Percentiles rank a stretch among this genome's conserved stretches.
These are phyloP conservation scores for Phalacrocorax carbo DNA, from an alignment of 2,113 vertebrate species.

Conservation along the genomic window DNA sequence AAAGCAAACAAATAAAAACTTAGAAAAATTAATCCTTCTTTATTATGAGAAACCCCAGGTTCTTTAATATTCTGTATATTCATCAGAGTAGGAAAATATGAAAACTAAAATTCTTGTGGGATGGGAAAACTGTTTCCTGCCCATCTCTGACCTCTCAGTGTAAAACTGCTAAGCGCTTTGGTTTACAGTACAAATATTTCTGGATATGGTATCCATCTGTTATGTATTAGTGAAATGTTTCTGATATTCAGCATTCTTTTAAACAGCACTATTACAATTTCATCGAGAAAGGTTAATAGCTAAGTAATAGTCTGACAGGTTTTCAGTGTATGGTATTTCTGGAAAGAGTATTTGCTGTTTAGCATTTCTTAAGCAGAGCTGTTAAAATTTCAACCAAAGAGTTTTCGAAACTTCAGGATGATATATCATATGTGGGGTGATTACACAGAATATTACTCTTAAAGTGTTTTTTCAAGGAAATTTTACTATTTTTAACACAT, in stretches of 20 bases:
- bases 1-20: neutral
- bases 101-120: constrained; percentile 48
- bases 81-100: constrained; percentile 20
- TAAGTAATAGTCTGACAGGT: constrained; percentile 59
- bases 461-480: constrained; percentile 29
- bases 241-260: constrained; percentile 67
- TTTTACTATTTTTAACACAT: constrained; percentile 19
- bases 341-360: constrained; percentile 55
- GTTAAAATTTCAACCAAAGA: constrained; percentile 38
- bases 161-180: constrained; percentile 52
- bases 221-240: constrained; percentile 64
- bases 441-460: neutral
- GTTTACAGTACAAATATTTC: constrained; percentile 68
- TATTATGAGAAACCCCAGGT: neutral
- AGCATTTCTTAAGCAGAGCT: constrained; percentile 54
- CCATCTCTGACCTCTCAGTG: constrained; percentile 55
- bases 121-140: constrained; percentile 61
- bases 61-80: constrained; percentile 45
- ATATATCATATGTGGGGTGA: constrained; percentile 24
- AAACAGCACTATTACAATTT: constrained; percentile 50
- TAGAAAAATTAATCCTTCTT: neutral
- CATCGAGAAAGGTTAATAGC: constrained; percentile 54
- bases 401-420: constrained; percentile 23
- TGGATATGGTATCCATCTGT: constrained; percentile 58
- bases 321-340: constrained; percentile 59